Percentiles rank a stretch among this genome's conserved stretches.
Conservation (phyloP, 1,140 invertebrate genomes). For the Drosophila miranda region DNA sequence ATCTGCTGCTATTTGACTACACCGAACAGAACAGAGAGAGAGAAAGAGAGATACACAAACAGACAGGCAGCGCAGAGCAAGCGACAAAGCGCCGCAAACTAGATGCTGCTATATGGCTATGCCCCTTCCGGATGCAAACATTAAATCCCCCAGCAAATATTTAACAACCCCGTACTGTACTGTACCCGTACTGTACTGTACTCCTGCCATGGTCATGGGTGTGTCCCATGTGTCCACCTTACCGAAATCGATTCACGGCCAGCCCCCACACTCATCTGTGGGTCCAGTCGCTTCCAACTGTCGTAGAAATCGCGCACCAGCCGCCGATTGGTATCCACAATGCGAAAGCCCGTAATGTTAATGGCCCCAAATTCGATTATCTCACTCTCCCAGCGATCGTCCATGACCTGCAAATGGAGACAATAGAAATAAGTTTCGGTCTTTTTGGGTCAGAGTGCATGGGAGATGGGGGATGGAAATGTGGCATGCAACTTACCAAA, state of each 20-base stretch:
- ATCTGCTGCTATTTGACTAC: constrained; percentile 68
- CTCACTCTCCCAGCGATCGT: constrained; percentile 94
- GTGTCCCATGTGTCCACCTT: constrained; percentile 76
- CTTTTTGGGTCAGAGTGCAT: neutral
- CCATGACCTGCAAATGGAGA: constrained; percentile 90
- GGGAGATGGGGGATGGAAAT: neutral
- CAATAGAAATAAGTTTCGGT: constrained; percentile 26
- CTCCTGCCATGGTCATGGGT: constrained; percentile 5
- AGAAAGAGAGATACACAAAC: constrained; percentile 30
- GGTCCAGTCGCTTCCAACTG: constrained; percentile 89
- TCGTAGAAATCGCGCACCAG: constrained; percentile 92
- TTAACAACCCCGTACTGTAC: constrained; percentile 51
- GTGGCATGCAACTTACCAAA: constrained; percentile 87
- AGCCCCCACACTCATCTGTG: constrained; percentile 85
- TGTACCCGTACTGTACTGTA: constrained; percentile 19
- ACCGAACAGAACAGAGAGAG: neutral
- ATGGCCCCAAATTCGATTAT: constrained; percentile 96
- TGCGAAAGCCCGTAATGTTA: constrained; percentile 97
- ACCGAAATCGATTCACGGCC: constrained; percentile 92
- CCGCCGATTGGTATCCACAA: constrained; percentile 91
- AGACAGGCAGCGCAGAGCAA: constrained; percentile 21
- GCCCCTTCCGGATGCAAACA: constrained; percentile 45
- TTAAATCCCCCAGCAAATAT: constrained; percentile 71
- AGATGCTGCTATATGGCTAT: constrained; percentile 7
- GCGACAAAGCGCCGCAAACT: constrained; percentile 54